Evolutionary conservation across 2,113 vertebrate species (phyloP).

Genomic region (Pseudorhombus dupliciocellatus): DNA sequence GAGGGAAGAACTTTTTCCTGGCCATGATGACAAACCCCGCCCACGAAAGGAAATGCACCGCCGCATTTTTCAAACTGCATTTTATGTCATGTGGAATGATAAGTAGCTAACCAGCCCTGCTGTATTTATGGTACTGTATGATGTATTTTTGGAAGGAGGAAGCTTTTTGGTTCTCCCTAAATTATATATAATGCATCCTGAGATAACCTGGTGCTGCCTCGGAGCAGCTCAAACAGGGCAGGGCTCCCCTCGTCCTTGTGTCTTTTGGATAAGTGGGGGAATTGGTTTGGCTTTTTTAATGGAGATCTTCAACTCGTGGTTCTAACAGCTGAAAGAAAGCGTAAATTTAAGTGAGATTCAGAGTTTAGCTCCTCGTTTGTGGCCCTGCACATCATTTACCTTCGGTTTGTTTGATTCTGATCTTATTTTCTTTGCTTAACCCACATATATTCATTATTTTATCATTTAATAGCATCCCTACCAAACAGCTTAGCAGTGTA

Average conservation of each 20-base stretch:
- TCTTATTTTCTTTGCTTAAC: background rate
- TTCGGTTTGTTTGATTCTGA: constrained; percentile 4
- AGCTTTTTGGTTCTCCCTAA: constrained; percentile 31
- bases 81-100: constrained; percentile 27
- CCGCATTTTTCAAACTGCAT: constrained; percentile 26
- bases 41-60: background rate
- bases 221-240: background rate
- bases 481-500: background rate
- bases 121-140: constrained; percentile 16
- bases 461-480: background rate
- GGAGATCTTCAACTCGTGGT: too few species aligned
- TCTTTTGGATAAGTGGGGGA: background rate
- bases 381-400: background rate
- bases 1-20: background rate
- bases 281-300: background rate
- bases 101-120: constrained; percentile 7
- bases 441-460: constrained; percentile 4
- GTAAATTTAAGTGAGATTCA: background rate
- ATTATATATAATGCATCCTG: constrained; percentile 53
- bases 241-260: constrained; percentile 10
- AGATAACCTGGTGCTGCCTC: constrained; percentile 21
- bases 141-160: constrained; percentile 32
- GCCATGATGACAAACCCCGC: background rate
- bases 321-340: background rate
- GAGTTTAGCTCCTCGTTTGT: constrained; percentile 1